phyloP scores from a whole-genome alignment of 2,113 vertebrate species.

The Alethe diademata region DNA sequence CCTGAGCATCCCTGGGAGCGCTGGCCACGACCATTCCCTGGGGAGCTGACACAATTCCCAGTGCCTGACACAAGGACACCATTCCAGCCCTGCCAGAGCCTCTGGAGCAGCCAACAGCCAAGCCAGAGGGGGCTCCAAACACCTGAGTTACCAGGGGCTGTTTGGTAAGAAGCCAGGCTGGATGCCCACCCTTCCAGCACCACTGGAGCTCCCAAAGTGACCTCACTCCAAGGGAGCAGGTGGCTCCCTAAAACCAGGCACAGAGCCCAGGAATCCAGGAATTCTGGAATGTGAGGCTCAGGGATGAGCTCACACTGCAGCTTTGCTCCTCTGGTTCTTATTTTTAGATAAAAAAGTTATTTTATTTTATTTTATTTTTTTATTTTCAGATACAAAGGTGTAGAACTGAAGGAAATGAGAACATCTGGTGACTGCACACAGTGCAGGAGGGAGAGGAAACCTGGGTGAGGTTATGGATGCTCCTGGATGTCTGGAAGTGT shows the following conservation, averaged over 20 bases:
- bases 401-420: rapidly evolving
- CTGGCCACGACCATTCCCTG: not conserved
- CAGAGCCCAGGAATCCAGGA: not conserved
- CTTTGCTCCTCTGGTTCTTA: not conserved
- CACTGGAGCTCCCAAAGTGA: rapidly evolving
- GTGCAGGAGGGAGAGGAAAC: not conserved
- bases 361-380: no score
- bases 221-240: not conserved
- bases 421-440: not conserved
- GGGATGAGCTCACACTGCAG: not conserved
- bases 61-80: not conserved
- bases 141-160: not conserved
- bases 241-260: not conserved
- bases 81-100: not conserved
- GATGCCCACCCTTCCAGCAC: not conserved
- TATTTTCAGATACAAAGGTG: not conserved
- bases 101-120: not conserved
- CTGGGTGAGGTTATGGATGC: not conserved
- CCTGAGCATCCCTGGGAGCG: not conserved
- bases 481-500: not conserved
- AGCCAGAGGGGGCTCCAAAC: not conserved
- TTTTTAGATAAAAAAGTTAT: not conserved
- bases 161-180: not conserved
- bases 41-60: not conserved
- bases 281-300: not conserved